These are phyloP conservation scores for Euproctis similis DNA, from an alignment of 2,888 invertebrate species.

Conservation along the genomic window DNA sequence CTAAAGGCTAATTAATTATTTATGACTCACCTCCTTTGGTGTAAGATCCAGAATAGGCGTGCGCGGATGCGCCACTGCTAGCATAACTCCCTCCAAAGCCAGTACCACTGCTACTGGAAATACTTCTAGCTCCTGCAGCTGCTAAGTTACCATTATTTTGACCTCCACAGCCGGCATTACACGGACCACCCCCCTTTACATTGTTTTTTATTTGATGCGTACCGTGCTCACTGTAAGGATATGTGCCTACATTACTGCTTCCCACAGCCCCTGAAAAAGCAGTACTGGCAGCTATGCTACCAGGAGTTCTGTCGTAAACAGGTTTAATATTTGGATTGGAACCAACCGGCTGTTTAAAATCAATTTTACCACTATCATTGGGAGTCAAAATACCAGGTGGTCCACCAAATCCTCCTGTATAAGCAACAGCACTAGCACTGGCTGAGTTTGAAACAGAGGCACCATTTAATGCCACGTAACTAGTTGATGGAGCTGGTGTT, in stretches of 20 bases:
- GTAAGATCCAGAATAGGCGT: conserved; percentile 46
- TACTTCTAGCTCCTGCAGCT: conserved; percentile 38
- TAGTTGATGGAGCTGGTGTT: conserved; percentile 3
- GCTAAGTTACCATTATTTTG: conserved; percentile 20
- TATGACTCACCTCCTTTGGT: conserved; percentile 54
- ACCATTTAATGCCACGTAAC: conserved; percentile 6
- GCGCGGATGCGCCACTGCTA: conserved; percentile 53
- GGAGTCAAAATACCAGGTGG: conserved; percentile 60
- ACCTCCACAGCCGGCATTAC: conserved; percentile 33
- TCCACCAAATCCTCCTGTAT: conserved; percentile 62
- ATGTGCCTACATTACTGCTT: conserved; percentile 28
- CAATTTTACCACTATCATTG: conserved; percentile 42
- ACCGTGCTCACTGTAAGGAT: conserved; percentile 17
- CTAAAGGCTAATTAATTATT: too few species aligned
- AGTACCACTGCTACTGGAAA: conserved; percentile 31
- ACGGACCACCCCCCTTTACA: conserved; percentile 28
- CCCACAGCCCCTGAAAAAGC: conserved; percentile 37
- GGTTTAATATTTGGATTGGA: conserved; percentile 5
- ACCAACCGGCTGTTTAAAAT: conserved; percentile 7
- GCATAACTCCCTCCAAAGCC: conserved; percentile 40
- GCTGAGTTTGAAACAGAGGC: conserved; percentile 29
- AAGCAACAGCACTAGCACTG: conserved; percentile 39
- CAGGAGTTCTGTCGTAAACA: too few species aligned
- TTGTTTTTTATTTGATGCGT: conserved; percentile 16
- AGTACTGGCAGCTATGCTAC: conserved; percentile 8